Base-by-base conservation (phyloP, 1,140 invertebrate genomes). In the Araneus ventricosus region DNA sequence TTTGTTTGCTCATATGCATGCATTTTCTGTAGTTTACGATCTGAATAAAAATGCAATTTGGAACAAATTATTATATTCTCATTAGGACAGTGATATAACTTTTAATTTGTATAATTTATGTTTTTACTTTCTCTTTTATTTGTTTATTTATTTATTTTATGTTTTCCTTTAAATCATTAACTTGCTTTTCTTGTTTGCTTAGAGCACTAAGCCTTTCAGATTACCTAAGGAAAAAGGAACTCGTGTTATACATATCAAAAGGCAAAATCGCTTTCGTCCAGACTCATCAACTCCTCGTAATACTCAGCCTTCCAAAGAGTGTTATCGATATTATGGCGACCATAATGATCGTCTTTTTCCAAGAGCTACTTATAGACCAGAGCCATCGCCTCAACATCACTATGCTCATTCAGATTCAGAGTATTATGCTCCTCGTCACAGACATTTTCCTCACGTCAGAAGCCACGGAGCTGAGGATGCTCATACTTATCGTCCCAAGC, bases 321-420 rank as follows among this genome's bases (percentile, higher is more conserved):
- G 57, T 52, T 93, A 93, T 52, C 67, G 92, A 24, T 93, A 93
- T 67, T 93, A 93, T 93, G 92, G 92, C 17, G 92, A 93, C 37
- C 92, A 93, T 84, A 93, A 93, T 84, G 92, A 93, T 39, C 37
- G 92, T 34, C 87, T 93, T 52, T 93, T 93, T 34, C 92, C 92
- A 4, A 89, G 92, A 93, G 86, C 92, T 3, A 93, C 92, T 41
- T 93, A 93, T 59, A 82, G 92, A 89, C 92, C 92, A n/a, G 92
- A 93, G 34, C 92, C 92, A 30, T 93, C 92, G 14, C 92, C 92
- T 52, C 92, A 93, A 41, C 92, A 93, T 84, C 92, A 93, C 84
- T 93, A 93, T 93, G 92, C 92, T 30, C 92, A 93, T 93, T 93
- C 92, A 82, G 92, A 88, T 88, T 93, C 92, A 61, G 92, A 93